phyloP scores from a whole-genome alignment of 2,797 vertebrate species.

The Bradypodion pumilum region DNA sequence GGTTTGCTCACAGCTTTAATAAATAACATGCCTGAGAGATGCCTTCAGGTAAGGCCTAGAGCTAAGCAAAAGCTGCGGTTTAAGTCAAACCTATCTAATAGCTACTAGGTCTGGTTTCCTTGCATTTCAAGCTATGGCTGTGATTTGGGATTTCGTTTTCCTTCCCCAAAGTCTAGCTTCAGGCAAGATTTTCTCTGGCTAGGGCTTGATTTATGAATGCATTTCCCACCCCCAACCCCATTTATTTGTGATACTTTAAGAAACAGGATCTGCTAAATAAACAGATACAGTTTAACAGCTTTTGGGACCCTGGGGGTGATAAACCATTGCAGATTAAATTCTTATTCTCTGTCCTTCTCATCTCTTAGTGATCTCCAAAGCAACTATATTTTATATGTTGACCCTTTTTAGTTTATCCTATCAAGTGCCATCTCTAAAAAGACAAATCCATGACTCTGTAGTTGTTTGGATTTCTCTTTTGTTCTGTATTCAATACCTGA shows the following conservation, averaged over 20 bases:
- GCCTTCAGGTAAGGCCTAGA: neutral
- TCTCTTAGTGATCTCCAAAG: constrained; percentile 49
- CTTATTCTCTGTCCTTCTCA: neutral
- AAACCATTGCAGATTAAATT: constrained; percentile 58
- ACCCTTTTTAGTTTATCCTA: constrained; percentile 55
- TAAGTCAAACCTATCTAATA: constrained; percentile 13
- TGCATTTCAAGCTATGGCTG: constrained; percentile 35
- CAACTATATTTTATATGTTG: constrained; percentile 53
- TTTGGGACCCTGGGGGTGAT: constrained; percentile 59
- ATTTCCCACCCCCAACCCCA: neutral
- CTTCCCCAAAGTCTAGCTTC: constrained; percentile 53
- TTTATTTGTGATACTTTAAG: constrained; percentile 65
- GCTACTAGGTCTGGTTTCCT: neutral
- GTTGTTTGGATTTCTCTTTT: constrained; percentile 13
- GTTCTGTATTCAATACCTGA: neutral
- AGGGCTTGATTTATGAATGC: constrained; percentile 44
- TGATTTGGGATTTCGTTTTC: constrained; percentile 45
- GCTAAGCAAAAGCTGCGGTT: neutral
- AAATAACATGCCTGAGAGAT: neutral
- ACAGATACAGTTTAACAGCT: constrained; percentile 54
- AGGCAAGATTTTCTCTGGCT: constrained; percentile 58
- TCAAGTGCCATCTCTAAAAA: constrained; percentile 30
- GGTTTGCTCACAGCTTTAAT: neutral
- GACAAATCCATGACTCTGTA: neutral
- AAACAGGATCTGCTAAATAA: constrained; percentile 73